phyloP scores from a whole-genome alignment of 2,888 invertebrate species.

The Cephonodes hylas region DNA sequence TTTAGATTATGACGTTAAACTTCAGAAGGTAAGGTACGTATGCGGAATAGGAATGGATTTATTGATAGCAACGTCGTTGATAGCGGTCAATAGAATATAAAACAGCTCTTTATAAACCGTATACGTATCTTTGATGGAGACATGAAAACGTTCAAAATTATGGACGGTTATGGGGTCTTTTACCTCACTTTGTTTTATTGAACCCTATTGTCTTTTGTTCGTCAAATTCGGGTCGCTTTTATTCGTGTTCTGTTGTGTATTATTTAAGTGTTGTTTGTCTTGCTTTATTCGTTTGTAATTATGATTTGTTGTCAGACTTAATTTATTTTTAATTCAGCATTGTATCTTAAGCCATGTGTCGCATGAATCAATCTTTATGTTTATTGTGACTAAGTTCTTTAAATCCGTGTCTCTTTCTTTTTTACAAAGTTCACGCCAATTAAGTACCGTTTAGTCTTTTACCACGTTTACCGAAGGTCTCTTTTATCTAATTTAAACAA shows the following conservation, averaged over 20 bases:
- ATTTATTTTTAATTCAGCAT: no score
- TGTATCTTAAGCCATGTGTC: no score
- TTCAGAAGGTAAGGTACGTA: constrained; percentile 38
- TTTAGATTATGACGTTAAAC: constrained; percentile 29
- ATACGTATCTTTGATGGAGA: constrained; percentile 19
- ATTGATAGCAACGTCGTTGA: constrained; percentile 42
- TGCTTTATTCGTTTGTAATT: background rate
- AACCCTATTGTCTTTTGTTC: constrained; percentile 18
- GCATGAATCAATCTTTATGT: no score
- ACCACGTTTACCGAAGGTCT: no score
- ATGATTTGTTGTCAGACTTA: background rate
- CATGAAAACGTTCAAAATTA: constrained; percentile 19
- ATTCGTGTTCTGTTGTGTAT: constrained; percentile 1
- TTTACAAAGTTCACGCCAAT: no score
- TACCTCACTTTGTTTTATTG: constrained; percentile 14
- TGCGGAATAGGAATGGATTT: constrained; percentile 51
- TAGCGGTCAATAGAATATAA: constrained; percentile 43
- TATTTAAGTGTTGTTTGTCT: background rate
- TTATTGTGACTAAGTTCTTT: no score
- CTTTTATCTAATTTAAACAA: no score
- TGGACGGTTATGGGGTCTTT: constrained; percentile 13
- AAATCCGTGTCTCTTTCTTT: no score
- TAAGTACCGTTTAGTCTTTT: no score
- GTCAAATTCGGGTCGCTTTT: constrained; percentile 11
- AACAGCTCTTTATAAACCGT: constrained; percentile 32